These are phyloP conservation scores for Rhyacophila evoluta DNA, from an alignment of 2,888 invertebrate species.

Conservation along the genomic window DNA sequence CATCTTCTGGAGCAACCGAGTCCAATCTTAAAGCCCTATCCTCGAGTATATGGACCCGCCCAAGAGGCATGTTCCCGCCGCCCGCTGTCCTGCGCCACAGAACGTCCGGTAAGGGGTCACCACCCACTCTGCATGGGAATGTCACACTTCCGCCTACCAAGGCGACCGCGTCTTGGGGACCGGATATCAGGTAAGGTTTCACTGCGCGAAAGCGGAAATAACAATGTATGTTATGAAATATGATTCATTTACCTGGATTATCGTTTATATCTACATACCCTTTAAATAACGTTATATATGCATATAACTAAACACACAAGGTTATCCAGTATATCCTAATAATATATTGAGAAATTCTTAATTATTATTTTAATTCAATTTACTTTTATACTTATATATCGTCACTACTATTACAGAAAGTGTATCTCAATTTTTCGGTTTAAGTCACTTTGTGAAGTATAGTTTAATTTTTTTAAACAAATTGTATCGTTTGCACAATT, in stretches of 20 bases:
- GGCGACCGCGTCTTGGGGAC: slow-evolving; percentile 84
- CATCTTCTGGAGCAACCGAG: slow-evolving; percentile 80
- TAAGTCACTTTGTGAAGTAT: too few species aligned
- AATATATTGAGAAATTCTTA: too few species aligned
- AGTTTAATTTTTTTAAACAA: too few species aligned
- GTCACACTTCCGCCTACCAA: slow-evolving; percentile 83
- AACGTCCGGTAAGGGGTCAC: slow-evolving; percentile 84
- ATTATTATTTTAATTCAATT: too few species aligned
- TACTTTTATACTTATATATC: too few species aligned
- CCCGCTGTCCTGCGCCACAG: slow-evolving; percentile 83
- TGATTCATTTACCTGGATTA: neutral
- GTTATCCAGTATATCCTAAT: too few species aligned
- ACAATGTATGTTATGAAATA: neutral
- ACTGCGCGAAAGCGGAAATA: slow-evolving; percentile 68
- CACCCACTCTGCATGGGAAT: slow-evolving; percentile 86
- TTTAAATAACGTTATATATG: too few species aligned
- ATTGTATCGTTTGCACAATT: too few species aligned
- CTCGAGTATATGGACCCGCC: slow-evolving; percentile 82
- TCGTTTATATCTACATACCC: too few species aligned
- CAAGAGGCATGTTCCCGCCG: slow-evolving; percentile 83
- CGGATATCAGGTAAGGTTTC: slow-evolving; percentile 86
- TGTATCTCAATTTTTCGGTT: too few species aligned
- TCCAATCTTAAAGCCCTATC: slow-evolving; percentile 82
- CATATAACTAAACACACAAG: too few species aligned
- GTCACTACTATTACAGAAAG: too few species aligned